phyloP scores from a whole-genome alignment of 2,888 invertebrate genomes.

The Leptinotarsa juncta region DNA sequence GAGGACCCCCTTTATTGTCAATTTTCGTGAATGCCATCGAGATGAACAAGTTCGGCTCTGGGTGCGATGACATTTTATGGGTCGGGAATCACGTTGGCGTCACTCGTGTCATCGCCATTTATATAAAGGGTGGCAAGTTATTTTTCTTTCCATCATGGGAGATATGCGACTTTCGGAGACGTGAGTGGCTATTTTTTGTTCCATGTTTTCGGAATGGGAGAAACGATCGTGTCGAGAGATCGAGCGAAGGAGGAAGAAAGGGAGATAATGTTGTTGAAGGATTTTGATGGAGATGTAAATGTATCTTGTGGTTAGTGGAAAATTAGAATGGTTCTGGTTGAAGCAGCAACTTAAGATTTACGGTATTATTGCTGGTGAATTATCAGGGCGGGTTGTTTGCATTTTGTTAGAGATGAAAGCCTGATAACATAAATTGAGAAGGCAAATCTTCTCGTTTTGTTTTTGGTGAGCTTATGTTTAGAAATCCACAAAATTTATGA shows the following conservation, averaged over 20 bases:
- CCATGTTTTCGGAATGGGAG: slow-evolving; percentile 14
- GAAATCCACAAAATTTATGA: too few relatives aligned
- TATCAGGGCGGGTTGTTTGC: neutral
- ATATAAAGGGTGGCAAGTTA: slow-evolving; percentile 19
- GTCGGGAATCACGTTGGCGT: slow-evolving; percentile 8
- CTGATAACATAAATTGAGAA: too few relatives aligned
- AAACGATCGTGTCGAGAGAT: slow-evolving; percentile 11
- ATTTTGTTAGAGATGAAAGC: too few relatives aligned
- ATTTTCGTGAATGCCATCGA: too few relatives aligned
- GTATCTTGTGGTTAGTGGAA: neutral
- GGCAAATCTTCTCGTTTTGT: too few relatives aligned
- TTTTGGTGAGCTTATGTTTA: too few relatives aligned
- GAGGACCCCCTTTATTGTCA: too few relatives aligned
- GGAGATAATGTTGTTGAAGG: slow-evolving; percentile 18
- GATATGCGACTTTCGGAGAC: slow-evolving; percentile 5
- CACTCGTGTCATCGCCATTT: slow-evolving; percentile 7
- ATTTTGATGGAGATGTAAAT: slow-evolving; percentile 11
- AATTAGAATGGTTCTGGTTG: neutral
- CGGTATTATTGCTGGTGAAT: too few relatives aligned
- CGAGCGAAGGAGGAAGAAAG: neutral
- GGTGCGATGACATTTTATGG: slow-evolving; percentile 5
- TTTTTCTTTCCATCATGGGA: slow-evolving; percentile 17
- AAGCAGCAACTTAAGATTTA: neutral
- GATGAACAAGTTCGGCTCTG: slow-evolving; percentile 1
- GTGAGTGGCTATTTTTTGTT: slow-evolving; percentile 14